phyloP scores from a whole-genome alignment of 2,113 vertebrate genomes.

The Myotis brandtii region DNA sequence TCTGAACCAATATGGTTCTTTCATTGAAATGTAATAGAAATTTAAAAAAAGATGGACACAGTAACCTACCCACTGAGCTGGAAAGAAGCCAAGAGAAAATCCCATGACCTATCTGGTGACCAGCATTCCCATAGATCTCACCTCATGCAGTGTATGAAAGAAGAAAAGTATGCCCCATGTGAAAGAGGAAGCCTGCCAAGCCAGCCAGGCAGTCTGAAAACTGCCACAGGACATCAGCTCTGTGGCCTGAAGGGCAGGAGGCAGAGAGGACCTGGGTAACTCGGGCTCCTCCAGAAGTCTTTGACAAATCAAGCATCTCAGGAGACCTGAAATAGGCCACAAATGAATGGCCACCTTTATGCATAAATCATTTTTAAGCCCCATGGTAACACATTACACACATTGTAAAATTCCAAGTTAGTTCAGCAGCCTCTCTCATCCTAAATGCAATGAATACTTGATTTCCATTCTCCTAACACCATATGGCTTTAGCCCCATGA shows the following conservation, averaged over 20 bases:
- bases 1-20: background rate
- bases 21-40: background rate
- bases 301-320: background rate
- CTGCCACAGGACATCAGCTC: background rate
- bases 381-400: background rate
- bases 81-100: background rate
- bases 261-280: background rate
- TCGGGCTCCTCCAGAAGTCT: background rate
- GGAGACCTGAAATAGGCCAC: background rate
- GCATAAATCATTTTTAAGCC: background rate
- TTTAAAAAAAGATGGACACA: background rate
- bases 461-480: background rate
- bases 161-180: background rate
- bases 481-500: rapidly evolving
- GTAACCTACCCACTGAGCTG: background rate
- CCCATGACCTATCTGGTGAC: background rate
- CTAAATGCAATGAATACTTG: background rate
- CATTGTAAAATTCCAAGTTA: background rate
- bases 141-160: background rate
- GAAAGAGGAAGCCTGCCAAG: background rate
- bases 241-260: background rate
- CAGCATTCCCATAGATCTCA: background rate
- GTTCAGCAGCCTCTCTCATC: background rate
- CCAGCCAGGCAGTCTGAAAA: background rate
- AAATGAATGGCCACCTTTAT: background rate